Conservation (phyloP, 2,888 invertebrate species). For the Auanema freiburgensis region DNA sequence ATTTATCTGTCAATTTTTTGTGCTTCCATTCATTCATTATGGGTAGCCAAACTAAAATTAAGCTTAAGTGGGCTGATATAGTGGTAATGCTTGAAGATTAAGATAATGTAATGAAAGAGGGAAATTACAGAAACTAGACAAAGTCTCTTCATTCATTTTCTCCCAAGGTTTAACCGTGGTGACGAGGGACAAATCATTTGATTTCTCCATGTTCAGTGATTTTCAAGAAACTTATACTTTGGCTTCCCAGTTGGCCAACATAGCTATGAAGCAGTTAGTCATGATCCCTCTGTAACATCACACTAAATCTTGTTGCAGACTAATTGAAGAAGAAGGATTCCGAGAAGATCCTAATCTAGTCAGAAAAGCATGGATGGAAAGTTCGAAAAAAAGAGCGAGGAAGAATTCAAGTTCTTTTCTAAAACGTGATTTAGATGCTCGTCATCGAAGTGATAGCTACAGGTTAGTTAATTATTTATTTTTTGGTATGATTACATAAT, state of each 20-base stretch:
- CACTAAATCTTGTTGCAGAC: slow-evolving; percentile 69
- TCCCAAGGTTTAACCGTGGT: slow-evolving; percentile 56
- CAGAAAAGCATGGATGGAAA: slow-evolving; percentile 74
- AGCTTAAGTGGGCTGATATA: slow-evolving; percentile 87
- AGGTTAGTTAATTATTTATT: slow-evolving; percentile 61
- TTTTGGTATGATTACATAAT: too few relatives aligned
- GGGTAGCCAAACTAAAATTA: slow-evolving; percentile 84
- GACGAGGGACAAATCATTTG: slow-evolving; percentile 70
- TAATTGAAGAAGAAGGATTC: slow-evolving; percentile 89
- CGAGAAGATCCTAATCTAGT: slow-evolving; percentile 84
- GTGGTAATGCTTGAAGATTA: slow-evolving; percentile 65
- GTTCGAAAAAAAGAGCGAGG: slow-evolving; percentile 53
- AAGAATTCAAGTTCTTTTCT: slow-evolving; percentile 84
- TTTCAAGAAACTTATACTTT: slow-evolving; percentile 85
- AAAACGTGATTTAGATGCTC: slow-evolving; percentile 90
- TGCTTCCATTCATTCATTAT: slow-evolving; percentile 94
- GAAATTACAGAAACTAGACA: slow-evolving; percentile 53
- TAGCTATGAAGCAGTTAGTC: slow-evolving; percentile 82
- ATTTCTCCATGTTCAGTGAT: slow-evolving; percentile 87
- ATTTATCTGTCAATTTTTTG: slow-evolving; percentile 91
- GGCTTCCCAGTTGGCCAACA: slow-evolving; percentile 92
- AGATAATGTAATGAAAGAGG: not conserved
- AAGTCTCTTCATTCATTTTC: slow-evolving; percentile 52
- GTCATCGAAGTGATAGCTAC: slow-evolving; percentile 89
- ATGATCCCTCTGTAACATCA: not conserved